phyloP scores from a whole-genome alignment of 2,888 invertebrate species.

The Apoda limacodes region DNA sequence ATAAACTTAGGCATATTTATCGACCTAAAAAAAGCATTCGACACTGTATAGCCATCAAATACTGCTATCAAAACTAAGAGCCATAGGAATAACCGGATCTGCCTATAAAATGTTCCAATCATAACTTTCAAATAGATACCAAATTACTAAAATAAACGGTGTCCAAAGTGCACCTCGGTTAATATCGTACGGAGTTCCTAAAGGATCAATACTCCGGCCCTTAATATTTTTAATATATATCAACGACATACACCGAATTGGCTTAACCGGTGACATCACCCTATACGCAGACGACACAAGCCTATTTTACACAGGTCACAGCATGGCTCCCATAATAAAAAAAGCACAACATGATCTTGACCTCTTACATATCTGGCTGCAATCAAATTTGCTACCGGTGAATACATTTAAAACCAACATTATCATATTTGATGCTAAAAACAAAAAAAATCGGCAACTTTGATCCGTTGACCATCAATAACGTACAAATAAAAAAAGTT shows the following conservation, averaged over 20 bases:
- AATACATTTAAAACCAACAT: constrained; percentile 8
- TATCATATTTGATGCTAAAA: constrained; percentile 7
- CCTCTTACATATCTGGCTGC: not conserved
- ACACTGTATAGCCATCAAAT: too few relatives aligned
- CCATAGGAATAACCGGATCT: too few relatives aligned
- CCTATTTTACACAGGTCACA: constrained; percentile 6
- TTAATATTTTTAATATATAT: constrained; percentile 7
- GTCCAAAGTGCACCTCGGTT: too few relatives aligned
- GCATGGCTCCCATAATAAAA: constrained; percentile 1
- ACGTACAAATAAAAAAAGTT: constrained; percentile 3
- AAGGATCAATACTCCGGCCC: constrained; percentile 12
- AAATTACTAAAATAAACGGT: too few relatives aligned
- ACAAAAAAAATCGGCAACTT: constrained; percentile 7
- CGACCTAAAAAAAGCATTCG: too few relatives aligned
- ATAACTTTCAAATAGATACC: too few relatives aligned
- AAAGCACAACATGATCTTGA: constrained; percentile 1
- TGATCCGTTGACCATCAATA: too few relatives aligned
- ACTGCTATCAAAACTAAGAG: too few relatives aligned
- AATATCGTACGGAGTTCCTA: constrained; percentile 10
- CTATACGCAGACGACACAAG: constrained; percentile 9
- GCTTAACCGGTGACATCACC: constrained; percentile 5
- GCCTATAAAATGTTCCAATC: too few relatives aligned
- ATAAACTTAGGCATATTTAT: too few relatives aligned
- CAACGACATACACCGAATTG: constrained; percentile 4
- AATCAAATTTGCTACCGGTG: constrained; percentile 4